Percentiles rank a stretch among this genome's conserved stretches.
phyloP scores from a whole-genome alignment of 2,888 invertebrate genomes.

The Cataglyphis livida region DNA sequence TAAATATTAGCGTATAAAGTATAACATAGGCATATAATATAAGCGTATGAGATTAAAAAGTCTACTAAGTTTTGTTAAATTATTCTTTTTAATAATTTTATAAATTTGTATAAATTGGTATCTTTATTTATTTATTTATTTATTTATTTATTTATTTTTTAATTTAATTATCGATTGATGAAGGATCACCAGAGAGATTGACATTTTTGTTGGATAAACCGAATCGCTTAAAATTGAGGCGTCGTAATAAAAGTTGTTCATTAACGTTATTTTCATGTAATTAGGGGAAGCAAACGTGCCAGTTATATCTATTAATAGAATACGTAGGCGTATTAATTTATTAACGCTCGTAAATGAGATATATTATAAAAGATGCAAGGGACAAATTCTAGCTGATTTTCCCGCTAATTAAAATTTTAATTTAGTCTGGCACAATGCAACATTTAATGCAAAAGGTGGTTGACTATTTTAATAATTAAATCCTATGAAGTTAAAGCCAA shows the following conservation, averaged over 20 bases:
- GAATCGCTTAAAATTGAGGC: constrained; percentile 22
- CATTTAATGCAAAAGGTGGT: not conserved
- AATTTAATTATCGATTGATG: constrained; percentile 13
- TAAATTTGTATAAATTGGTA: not conserved
- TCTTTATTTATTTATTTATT: not conserved
- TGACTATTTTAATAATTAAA: constrained; percentile 29
- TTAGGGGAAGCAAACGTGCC: constrained; percentile 70
- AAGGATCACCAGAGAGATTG: not conserved
- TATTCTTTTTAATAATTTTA: not conserved
- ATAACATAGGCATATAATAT: not conserved
- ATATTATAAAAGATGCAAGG: not conserved
- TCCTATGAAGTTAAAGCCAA: not conserved
- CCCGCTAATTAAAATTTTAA: constrained; percentile 2
- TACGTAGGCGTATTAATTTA: constrained; percentile 34
- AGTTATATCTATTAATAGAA: constrained; percentile 70
- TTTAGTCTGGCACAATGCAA: not conserved
- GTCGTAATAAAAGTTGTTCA: constrained; percentile 66
- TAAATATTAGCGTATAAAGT: not conserved
- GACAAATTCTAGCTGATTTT: constrained; percentile 6
- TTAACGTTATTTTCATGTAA: constrained; percentile 78
- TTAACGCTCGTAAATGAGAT: not conserved
- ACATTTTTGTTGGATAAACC: constrained; percentile 14
- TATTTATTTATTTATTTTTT: not conserved
- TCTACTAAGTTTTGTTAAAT: not conserved
- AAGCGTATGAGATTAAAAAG: not conserved